A percentile compares a stretch with the other conserved stretches of the same genome.
Evolutionary conservation across 2,797 vertebrate genomes (phyloP).

Genomic region (Botia kubotai): DNA sequence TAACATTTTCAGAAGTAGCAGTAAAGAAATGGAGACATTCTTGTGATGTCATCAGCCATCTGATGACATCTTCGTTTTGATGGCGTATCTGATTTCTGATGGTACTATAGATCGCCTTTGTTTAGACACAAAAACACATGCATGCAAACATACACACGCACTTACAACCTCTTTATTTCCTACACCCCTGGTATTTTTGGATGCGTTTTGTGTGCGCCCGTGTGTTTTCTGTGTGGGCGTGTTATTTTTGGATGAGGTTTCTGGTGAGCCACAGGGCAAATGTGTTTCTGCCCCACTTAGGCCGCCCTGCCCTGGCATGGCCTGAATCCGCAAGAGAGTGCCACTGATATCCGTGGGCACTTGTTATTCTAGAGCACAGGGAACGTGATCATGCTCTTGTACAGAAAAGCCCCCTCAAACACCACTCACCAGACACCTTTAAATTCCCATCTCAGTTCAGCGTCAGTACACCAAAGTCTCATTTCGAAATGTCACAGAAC

Average conservation of each 20-base stretch:
- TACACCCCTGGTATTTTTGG: constrained; percentile 32
- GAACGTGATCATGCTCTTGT: constrained; percentile 26
- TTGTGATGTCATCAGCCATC: background rate
- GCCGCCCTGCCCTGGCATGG: constrained; percentile 67
- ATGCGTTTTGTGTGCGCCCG: constrained; percentile 29
- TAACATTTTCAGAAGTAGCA: background rate
- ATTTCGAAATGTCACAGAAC: constrained; percentile 35
- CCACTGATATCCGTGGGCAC: constrained; percentile 44
- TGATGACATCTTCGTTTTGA: background rate
- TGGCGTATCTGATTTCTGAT: background rate
- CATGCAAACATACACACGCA: constrained; percentile 30
- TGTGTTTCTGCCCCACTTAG: constrained; percentile 82
- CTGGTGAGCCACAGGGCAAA: constrained; percentile 69
- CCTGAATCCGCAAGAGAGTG: constrained; percentile 33
- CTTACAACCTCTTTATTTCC: constrained; percentile 43
- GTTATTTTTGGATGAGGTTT: constrained; percentile 55
- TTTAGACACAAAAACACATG: constrained; percentile 9
- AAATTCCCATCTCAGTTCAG: constrained; percentile 4
- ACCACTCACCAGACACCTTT: constrained; percentile 35
- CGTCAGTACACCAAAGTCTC: constrained; percentile 7
- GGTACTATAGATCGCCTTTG: background rate
- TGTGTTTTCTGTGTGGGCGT: constrained; percentile 13
- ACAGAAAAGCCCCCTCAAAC: constrained; percentile 29
- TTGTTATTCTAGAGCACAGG: constrained; percentile 47
- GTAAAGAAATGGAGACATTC: background rate